Conservation (phyloP, 2,888 invertebrate genomes). For the Phlogophora meticulosa region DNA sequence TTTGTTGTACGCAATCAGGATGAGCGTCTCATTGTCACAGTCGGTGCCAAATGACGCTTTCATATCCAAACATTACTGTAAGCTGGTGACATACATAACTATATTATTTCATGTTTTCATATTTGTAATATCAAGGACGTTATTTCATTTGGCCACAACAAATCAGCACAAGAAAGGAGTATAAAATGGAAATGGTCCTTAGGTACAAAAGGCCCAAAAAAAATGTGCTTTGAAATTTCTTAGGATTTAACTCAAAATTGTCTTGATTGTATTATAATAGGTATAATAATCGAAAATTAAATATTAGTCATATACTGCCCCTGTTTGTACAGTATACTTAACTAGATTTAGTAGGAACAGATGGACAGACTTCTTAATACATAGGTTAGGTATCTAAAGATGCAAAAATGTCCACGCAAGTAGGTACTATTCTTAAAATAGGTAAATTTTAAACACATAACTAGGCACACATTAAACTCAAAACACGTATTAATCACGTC, state of each 20-base stretch:
- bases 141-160: too few species aligned
- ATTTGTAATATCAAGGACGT: neutral
- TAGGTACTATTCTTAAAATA: slow-evolving; percentile 4
- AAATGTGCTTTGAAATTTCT: neutral
- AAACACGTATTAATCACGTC: slow-evolving; percentile 26
- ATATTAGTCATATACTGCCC: too few species aligned
- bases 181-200: neutral
- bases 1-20: slow-evolving; percentile 23
- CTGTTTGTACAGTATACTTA: too few species aligned
- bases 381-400: too few species aligned
- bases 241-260: too few species aligned
- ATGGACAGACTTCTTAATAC: neutral
- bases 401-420: neutral
- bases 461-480: slow-evolving; percentile 6
- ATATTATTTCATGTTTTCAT: neutral
- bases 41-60: slow-evolving; percentile 37
- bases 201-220: neutral
- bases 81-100: slow-evolving; percentile 17
- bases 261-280: too few species aligned
- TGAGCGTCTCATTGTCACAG: slow-evolving; percentile 7
- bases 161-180: too few species aligned
- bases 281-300: too few species aligned
- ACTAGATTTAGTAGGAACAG: too few species aligned
- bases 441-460: neutral
- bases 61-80: slow-evolving; percentile 7